Percentiles rank a stretch among this genome's conserved stretches.
Evolutionary conservation across 2,888 invertebrate species (phyloP).

Genomic region (Apodemia hepburni): DNA sequence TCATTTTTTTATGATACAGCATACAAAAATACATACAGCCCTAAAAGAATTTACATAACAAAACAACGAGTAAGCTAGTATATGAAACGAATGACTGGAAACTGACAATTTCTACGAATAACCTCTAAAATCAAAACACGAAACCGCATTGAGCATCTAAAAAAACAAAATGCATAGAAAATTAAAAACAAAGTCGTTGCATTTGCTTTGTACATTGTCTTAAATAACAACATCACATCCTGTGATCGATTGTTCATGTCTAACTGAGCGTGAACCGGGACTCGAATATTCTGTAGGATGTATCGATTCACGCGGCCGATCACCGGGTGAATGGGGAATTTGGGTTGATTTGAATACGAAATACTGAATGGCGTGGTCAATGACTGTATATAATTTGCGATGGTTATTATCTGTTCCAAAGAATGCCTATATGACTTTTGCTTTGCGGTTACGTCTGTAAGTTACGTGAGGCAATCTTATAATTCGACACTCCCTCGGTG

Average conservation of each 20-base stretch:
- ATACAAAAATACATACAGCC: no score
- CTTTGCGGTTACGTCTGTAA: no score
- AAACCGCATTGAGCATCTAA: not conserved
- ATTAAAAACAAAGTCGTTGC: constrained; percentile 1
- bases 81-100: not conserved
- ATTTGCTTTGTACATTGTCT: constrained; percentile 27
- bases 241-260: constrained; percentile 33
- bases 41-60: no score
- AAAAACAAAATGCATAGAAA: constrained; percentile 6
- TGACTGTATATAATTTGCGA: not conserved
- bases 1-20: no score
- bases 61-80: no score
- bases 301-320: constrained; percentile 32
- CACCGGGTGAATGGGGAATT: constrained; percentile 17
- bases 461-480: no score
- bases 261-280: constrained; percentile 38
- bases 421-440: no score
- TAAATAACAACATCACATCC: constrained; percentile 30
- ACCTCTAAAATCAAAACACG: not conserved
- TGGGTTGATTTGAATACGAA: constrained; percentile 3
- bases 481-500: no score
- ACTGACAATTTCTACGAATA: not conserved
- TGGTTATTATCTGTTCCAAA: not conserved
- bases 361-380: constrained; percentile 3
- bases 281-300: constrained; percentile 36